These are phyloP conservation scores for Choreutis nemorana DNA, from an alignment of 2,888 invertebrate genomes.

Conservation along the genomic window DNA sequence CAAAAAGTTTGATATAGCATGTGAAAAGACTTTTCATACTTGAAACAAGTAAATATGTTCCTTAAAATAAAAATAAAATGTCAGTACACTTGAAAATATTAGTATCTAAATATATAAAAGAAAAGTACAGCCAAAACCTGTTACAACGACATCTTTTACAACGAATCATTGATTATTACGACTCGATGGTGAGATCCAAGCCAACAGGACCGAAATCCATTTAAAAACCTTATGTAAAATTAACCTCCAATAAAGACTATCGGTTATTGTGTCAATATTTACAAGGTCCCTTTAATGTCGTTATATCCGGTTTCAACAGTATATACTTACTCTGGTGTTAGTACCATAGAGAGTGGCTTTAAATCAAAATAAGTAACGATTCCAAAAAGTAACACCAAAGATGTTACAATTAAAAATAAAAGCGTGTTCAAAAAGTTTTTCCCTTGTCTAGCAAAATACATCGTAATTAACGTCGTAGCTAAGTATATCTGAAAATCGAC, in stretches of 20 bases:
- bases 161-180: no score
- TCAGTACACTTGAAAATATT: not conserved
- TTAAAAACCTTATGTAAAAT: not conserved
- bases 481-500: constrained; percentile 10
- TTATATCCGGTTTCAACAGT: no score
- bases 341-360: constrained; percentile 7
- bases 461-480: constrained; percentile 5
- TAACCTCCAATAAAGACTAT: no score
- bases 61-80: constrained; percentile 5
- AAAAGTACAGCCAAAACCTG: no score
- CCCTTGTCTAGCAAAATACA: constrained; percentile 4
- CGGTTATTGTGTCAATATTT: no score
- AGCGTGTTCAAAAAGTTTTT: constrained; percentile 5
- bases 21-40: constrained; percentile 8
- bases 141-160: no score
- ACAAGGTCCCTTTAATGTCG: no score
- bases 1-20: constrained; percentile 10
- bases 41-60: constrained; percentile 5
- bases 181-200: no score
- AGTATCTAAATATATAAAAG: no score
- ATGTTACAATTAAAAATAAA: constrained; percentile 2
- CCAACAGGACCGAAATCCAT: no score
- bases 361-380: constrained; percentile 7
- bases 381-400: constrained; percentile 5
- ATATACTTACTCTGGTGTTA: constrained; percentile 11